phyloP scores from a whole-genome alignment of 1,140 invertebrate species.

The Eurosta solidaginis region DNA sequence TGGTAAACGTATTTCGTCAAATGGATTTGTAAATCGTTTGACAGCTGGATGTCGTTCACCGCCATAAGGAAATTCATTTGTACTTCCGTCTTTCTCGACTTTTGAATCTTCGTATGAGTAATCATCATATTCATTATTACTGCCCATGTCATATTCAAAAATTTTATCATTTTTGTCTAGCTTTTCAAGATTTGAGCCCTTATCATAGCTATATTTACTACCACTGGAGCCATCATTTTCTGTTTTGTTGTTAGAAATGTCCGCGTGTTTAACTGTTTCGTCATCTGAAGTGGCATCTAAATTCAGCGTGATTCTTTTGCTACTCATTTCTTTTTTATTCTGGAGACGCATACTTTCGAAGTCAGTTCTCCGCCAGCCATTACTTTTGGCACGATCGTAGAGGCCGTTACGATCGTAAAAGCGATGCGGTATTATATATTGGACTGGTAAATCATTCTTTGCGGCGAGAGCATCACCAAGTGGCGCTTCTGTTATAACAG shows the following conservation, averaged over 20 bases:
- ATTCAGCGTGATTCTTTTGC: background rate
- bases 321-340: background rate
- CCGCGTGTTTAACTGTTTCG: background rate
- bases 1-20: background rate
- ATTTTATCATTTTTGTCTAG: background rate
- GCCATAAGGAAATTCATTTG: background rate
- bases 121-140: background rate
- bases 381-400: background rate
- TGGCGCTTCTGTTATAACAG: background rate
- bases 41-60: background rate
- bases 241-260: too few species aligned
- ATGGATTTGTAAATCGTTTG: slow-evolving; percentile 8
- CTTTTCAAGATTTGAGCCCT: background rate
- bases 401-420: background rate
- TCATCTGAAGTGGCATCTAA: background rate
- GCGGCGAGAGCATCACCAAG: background rate
- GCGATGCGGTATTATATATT: background rate
- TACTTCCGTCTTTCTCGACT: background rate
- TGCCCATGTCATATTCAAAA: background rate
- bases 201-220: background rate
- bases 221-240: too few species aligned
- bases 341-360: background rate
- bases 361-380: background rate
- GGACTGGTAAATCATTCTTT: background rate
- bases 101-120: background rate